Base-by-base conservation (phyloP, 2,888 invertebrate genomes). In the Ectemnius cavifrons region DNA sequence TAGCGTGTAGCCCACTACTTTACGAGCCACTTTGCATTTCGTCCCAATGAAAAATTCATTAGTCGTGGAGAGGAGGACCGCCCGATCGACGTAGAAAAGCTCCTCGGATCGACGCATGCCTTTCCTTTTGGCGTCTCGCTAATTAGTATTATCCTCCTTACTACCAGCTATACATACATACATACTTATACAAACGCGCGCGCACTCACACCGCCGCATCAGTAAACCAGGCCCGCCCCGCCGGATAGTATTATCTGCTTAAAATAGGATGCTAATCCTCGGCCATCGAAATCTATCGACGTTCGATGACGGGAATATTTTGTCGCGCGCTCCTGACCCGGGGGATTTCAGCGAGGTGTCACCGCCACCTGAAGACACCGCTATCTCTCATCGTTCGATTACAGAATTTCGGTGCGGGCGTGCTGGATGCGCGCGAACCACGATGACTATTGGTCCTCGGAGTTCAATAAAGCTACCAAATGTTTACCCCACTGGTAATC, bases 41-140 rank as follows among this genome's bases (percentile, higher is more conserved):
- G 60, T 84, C 80, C 77, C 85, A 79, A 86, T 88, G 87, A 87
- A 87, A 88, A 88, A 87, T 87, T 87, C 88, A 86, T 86, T 83
- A 82, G 83, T 59, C 23, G 63, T 64, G 71, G 77, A 66, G 71
- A 66, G 59, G 45, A 23, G 59, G 45, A 23, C 28, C 47, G 60
- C 37, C 74, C 73, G 79, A 73, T 52, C 76, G 67, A 56, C 71
- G 72, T 63, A 77, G 67, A 72, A 79, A 82, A 63, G 76, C 80
- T 67, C 67, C 66, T 63, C 67, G 18, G 64, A 66, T 72, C 67
- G 37, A 61, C 28, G 73, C 71, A 71, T 70, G 75, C 67, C 63
- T 75, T 28, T 20, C 20, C 56, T 37, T n/a, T 16, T 27, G 27
- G 62, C 61, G 18, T 75, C 16, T 52, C 72, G 72, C 61, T 70